A percentile compares a stretch with the other conserved stretches of the same genome.
Evolutionary conservation across 1,140 invertebrate genomes (phyloP).

Genomic region (Drosophila athabasca): DNA sequence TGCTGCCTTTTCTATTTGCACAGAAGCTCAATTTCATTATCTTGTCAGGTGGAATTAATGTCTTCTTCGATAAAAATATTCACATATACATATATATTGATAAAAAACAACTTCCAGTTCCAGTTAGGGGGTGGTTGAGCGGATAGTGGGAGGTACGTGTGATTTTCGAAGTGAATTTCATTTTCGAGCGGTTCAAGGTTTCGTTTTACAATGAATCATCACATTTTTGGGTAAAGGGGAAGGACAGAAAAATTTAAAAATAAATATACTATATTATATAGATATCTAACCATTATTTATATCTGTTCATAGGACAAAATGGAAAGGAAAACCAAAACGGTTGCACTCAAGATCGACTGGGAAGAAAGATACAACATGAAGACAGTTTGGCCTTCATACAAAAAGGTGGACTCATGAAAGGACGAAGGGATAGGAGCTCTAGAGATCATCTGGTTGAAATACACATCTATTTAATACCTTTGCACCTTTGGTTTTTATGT

Average conservation of each 20-base stretch:
- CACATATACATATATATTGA: slow-evolving; percentile 19
- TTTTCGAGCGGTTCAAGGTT: slow-evolving; percentile 16
- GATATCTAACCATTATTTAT: too few species aligned
- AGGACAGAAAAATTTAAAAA: neutral
- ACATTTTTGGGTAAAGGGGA: neutral
- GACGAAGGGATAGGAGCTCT: too few species aligned
- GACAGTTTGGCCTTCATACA: too few species aligned
- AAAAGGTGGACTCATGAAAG: too few species aligned
- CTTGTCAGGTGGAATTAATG: slow-evolving; percentile 68
- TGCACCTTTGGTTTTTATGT: too few species aligned
- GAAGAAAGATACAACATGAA: too few species aligned
- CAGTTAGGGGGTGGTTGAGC: slow-evolving; percentile 9
- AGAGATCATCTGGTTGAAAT: too few species aligned
- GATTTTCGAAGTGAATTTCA: slow-evolving; percentile 18
- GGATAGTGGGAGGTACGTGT: slow-evolving; percentile 3
- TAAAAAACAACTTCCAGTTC: slow-evolving; percentile 33
- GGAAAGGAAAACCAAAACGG: too few species aligned
- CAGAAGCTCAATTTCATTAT: slow-evolving; percentile 60
- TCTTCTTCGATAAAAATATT: slow-evolving; percentile 56
- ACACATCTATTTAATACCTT: too few species aligned
- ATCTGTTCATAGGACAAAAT: too few species aligned
- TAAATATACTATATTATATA: too few species aligned
- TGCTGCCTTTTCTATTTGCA: slow-evolving; percentile 8
- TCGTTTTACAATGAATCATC: slow-evolving; percentile 19
- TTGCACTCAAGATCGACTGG: too few species aligned